Percentiles rank a stretch among this genome's conserved stretches.
Evolutionary conservation across 2,888 invertebrate genomes (phyloP).

Genomic region (Phyllotreta striolata): DNA sequence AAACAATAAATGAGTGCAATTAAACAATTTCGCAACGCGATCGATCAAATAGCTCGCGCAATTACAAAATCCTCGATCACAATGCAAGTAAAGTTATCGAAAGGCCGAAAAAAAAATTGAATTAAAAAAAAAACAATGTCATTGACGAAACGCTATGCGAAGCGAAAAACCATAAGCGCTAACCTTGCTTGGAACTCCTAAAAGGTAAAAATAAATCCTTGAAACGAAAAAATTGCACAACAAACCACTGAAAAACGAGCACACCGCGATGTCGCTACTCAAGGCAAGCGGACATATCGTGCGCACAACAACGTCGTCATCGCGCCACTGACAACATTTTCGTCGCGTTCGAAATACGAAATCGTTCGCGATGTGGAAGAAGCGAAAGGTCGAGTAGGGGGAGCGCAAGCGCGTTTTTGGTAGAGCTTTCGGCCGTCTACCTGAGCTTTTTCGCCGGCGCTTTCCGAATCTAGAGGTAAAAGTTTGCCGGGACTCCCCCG

Average conservation of each 20-base stretch:
- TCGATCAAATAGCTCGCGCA: slow-evolving; percentile 18
- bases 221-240: slow-evolving; percentile 37
- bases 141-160: slow-evolving; percentile 35
- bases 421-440: slow-evolving; percentile 41
- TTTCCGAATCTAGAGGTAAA: slow-evolving; percentile 2
- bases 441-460: slow-evolving; percentile 36
- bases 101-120: slow-evolving; percentile 43
- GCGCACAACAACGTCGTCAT: slow-evolving; percentile 42
- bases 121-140: slow-evolving; percentile 41
- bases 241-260: slow-evolving; percentile 34
- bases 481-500: too few species aligned
- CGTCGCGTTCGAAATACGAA: slow-evolving; percentile 35
- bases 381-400: slow-evolving; percentile 21
- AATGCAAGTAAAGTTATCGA: slow-evolving; percentile 31
- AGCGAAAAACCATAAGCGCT: slow-evolving; percentile 28
- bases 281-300: slow-evolving; percentile 34
- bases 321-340: slow-evolving; percentile 44
- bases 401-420: slow-evolving; percentile 29
- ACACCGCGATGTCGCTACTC: slow-evolving; percentile 36
- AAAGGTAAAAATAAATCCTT: slow-evolving; percentile 38
- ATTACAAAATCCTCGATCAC: slow-evolving; percentile 32
- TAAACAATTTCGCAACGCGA: slow-evolving; percentile 16
- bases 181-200: slow-evolving; percentile 41
- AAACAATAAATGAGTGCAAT: slow-evolving; percentile 9
- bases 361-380: slow-evolving; percentile 36